Evolutionary conservation across 2,113 vertebrate species (phyloP).

Genomic region (Ciconia maguari): DNA sequence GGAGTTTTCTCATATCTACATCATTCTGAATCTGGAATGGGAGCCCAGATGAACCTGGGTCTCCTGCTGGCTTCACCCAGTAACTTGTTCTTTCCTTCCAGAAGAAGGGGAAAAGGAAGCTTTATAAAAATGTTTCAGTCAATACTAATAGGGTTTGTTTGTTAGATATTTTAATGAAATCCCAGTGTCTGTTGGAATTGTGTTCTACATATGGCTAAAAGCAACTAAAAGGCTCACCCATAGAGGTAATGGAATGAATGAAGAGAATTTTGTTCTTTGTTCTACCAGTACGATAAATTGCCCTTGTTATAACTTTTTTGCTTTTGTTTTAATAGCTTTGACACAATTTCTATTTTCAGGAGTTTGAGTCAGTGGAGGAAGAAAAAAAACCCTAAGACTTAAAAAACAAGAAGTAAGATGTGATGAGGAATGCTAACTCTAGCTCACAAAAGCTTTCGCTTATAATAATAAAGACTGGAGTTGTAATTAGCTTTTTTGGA

Average conservation of each 20-base stretch:
- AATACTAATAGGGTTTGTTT: background rate
- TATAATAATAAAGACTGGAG: slow-evolving; percentile 15
- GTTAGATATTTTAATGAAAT: background rate
- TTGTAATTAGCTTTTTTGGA: slow-evolving; percentile 42
- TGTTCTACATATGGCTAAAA: background rate
- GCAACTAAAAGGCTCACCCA: background rate
- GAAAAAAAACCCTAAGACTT: background rate
- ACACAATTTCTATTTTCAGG: background rate
- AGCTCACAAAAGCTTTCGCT: background rate
- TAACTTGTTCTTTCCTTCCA: background rate
- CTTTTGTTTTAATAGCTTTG: background rate
- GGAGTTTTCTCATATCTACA: background rate
- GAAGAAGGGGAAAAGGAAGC: background rate
- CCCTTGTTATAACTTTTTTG: background rate
- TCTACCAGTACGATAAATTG: background rate
- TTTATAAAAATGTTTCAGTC: background rate
- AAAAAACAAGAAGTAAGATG: background rate
- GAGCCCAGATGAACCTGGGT: background rate
- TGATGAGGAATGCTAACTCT: background rate
- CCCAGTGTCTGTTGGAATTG: background rate
- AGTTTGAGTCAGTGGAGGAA: background rate
- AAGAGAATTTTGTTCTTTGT: background rate
- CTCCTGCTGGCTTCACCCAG: background rate
- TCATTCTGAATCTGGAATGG: background rate
- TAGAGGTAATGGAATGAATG: background rate